Conservation (phyloP, 1,140 invertebrate species). For the Antheraea mylitta region DNA sequence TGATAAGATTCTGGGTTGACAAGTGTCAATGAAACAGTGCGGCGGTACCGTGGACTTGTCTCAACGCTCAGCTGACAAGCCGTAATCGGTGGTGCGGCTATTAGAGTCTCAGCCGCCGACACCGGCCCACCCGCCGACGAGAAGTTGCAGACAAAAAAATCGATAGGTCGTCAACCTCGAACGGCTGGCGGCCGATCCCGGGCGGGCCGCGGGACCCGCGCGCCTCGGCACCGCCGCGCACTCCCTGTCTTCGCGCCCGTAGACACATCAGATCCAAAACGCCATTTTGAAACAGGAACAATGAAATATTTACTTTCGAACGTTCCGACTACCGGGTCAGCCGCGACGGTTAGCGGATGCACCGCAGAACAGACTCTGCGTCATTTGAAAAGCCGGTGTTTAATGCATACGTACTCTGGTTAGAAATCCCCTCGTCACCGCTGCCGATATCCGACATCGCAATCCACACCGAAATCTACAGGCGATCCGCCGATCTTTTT, state of each 20-base stretch:
- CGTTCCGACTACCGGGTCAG: constrained; percentile 49
- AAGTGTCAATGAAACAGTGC: constrained; percentile 20
- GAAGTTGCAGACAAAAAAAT: constrained; percentile 78
- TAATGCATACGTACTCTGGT: constrained; percentile 83
- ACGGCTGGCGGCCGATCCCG: constrained; percentile 51
- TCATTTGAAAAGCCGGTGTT: constrained; percentile 43
- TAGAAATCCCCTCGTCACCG: constrained; percentile 85
- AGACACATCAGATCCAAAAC: constrained; percentile 65
- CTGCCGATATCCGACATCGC: constrained; percentile 86
- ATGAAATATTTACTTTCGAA: constrained; percentile 78
- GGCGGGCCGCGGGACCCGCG: constrained; percentile 52
- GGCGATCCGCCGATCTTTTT: constrained; percentile 73
- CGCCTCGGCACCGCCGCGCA: constrained; percentile 44
- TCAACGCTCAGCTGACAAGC: constrained; percentile 46
- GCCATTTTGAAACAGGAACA: constrained; percentile 79
- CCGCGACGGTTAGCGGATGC: constrained; percentile 44
- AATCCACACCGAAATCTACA: constrained; percentile 79
- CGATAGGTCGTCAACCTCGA: constrained; percentile 73
- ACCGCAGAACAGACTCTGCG: constrained; percentile 42
- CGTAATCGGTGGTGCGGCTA: constrained; percentile 27
- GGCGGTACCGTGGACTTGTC: constrained; percentile 55
- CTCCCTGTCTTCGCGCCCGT: constrained; percentile 45
- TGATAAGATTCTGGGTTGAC: constrained; percentile 26
- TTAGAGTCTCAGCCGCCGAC: constrained; percentile 42
- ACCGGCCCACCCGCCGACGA: constrained; percentile 68